These are phyloP conservation scores for Chondrilla cf. caribensis DNA, from an alignment of 37 sponge, comb jelly and placozoan genomes.

Conservation along the genomic window DNA sequence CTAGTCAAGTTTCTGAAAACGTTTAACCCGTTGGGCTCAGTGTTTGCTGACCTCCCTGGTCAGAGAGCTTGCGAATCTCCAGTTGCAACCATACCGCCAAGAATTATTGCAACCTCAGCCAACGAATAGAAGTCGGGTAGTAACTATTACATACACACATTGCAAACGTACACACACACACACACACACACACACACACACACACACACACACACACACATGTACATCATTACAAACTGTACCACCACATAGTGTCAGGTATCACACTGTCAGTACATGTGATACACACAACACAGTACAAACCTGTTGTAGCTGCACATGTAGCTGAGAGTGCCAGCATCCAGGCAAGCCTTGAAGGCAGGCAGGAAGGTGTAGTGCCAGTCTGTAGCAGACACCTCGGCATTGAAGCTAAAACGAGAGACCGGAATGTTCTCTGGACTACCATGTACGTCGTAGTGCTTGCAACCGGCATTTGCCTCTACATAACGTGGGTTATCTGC, in stretches of 20 bases:
- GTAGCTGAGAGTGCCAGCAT: slow-evolving; percentile 47
- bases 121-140: no score
- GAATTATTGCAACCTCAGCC: no score
- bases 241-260: background rate
- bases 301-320: slow-evolving; percentile 66
- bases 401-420: slow-evolving; percentile 45
- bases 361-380: slow-evolving; percentile 62
- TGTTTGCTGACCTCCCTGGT: no score
- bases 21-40: no score
- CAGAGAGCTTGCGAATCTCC: no score
- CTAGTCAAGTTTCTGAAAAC: no score
- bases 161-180: background rate
- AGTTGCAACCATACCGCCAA: no score
- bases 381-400: slow-evolving; percentile 54
- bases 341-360: slow-evolving; percentile 49
- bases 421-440: slow-evolving; percentile 65
- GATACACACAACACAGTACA: no score
- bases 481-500: slow-evolving; percentile 47
- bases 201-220: slow-evolving; percentile 12
- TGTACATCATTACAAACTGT: background rate
- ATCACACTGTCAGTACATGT: background rate
- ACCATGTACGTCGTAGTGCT: slow-evolving; percentile 61
- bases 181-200: background rate
- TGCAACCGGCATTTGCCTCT: slow-evolving; percentile 62
- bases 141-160: slow-evolving; percentile 8